Percentiles rank a stretch among this genome's conserved stretches.
Evolutionary conservation across 2,797 vertebrate genomes (phyloP).

Genomic region (Coranthus polyacanthus): DNA sequence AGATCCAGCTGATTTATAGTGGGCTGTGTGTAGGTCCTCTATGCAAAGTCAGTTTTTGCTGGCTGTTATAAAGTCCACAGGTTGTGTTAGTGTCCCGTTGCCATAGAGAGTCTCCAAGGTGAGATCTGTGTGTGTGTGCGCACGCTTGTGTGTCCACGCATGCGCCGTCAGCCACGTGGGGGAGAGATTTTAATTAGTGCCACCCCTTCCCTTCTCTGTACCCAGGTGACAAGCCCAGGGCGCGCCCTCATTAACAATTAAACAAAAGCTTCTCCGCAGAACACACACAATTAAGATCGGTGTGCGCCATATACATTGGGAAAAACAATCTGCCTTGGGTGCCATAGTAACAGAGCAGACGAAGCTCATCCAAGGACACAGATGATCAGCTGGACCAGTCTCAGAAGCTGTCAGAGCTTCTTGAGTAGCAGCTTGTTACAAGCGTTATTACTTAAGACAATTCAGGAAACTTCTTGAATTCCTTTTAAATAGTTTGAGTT

Average conservation of each 20-base stretch:
- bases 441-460: not conserved
- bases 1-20: not conserved
- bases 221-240: slow-evolving; percentile 70
- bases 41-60: slow-evolving; percentile 30
- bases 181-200: slow-evolving; percentile 67
- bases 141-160: slow-evolving; percentile 2
- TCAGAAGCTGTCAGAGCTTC: slow-evolving; percentile 3
- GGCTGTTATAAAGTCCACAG: slow-evolving; percentile 17
- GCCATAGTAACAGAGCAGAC: slow-evolving; percentile 63
- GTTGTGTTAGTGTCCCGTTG: slow-evolving; percentile 8
- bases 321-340: slow-evolving; percentile 69
- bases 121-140: slow-evolving; percentile 31
- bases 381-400: slow-evolving; percentile 34
- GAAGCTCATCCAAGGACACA: slow-evolving; percentile 40
- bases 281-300: slow-evolving; percentile 44
- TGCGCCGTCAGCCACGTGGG: slow-evolving; percentile 27
- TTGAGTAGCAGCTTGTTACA: not conserved
- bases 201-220: slow-evolving; percentile 44
- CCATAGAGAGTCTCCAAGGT: slow-evolving; percentile 29
- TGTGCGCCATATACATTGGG: slow-evolving; percentile 37
- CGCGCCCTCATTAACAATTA: slow-evolving; percentile 77
- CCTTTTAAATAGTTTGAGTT: not conserved
- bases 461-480: not conserved
- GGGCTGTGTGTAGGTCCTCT: slow-evolving; percentile 4
- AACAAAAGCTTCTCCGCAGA: slow-evolving; percentile 58